These are phyloP conservation scores for Cistogaster globosa DNA, from an alignment of 2,888 invertebrate species.

Conservation along the genomic window DNA sequence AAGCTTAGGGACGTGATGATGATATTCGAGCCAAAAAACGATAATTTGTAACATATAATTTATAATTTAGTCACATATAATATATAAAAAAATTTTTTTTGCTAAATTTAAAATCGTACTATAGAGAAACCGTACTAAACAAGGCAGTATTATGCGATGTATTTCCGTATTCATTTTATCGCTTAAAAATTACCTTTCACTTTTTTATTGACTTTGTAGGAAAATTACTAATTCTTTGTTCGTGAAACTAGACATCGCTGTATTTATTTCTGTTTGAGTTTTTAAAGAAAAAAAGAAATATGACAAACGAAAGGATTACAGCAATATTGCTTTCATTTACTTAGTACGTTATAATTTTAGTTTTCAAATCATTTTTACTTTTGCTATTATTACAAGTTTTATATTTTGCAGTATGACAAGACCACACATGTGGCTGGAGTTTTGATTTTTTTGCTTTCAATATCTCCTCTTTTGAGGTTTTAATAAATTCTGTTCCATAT, in stretches of 20 bases:
- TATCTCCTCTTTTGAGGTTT: slow-evolving; percentile 44
- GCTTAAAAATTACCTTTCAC: too few species aligned
- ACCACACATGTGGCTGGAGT: slow-evolving; percentile 62
- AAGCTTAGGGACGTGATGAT: too few species aligned
- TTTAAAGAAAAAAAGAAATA: slow-evolving; percentile 16
- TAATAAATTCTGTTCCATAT: slow-evolving; percentile 49
- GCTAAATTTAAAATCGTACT: too few species aligned
- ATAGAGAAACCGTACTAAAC: too few species aligned
- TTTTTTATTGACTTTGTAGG: too few species aligned
- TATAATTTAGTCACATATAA: too few species aligned
- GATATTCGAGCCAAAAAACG: too few species aligned
- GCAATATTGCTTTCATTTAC: slow-evolving; percentile 57
- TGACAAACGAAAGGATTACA: slow-evolving; percentile 66
- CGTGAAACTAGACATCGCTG: not conserved
- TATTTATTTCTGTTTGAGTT: not conserved
- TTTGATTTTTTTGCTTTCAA: slow-evolving; percentile 26
- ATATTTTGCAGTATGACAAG: slow-evolving; percentile 57
- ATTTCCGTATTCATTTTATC: too few species aligned
- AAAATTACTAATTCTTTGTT: not conserved
- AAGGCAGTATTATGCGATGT: too few species aligned
- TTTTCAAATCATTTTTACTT: slow-evolving; percentile 57
- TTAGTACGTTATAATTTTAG: slow-evolving; percentile 64
- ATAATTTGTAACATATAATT: too few species aligned
- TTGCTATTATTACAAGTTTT: slow-evolving; percentile 45
- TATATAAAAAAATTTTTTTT: too few species aligned